Evolutionary conservation across 2,797 vertebrate species (phyloP).

Genomic region (Nannoperca australis): DNA sequence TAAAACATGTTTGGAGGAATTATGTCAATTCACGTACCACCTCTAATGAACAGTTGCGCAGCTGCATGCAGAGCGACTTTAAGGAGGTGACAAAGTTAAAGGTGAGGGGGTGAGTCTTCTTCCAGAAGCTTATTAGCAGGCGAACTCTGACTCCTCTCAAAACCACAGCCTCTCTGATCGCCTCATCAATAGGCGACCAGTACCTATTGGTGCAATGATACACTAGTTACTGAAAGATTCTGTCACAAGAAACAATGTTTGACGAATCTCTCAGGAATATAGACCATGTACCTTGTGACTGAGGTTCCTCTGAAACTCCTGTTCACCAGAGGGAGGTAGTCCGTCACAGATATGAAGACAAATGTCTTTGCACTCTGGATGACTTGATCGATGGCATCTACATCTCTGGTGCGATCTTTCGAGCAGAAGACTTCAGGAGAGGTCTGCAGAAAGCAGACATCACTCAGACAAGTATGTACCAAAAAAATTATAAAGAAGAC

Average conservation of each 20-base stretch:
- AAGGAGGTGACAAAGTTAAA: conserved; percentile 94
- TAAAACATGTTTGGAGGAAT: background rate
- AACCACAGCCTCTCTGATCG: conserved; percentile 91
- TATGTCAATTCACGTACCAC: conserved; percentile 85
- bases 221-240: background rate
- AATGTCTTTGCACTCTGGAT: conserved; percentile 91
- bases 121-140: conserved; percentile 93
- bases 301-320: conserved; percentile 86
- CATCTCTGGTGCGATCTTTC: conserved; percentile 90
- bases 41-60: conserved; percentile 91
- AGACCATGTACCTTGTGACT: conserved; percentile 67
- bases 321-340: conserved; percentile 91
- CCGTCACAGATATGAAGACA: conserved; percentile 91
- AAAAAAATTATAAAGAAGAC: background rate
- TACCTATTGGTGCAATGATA: conserved; percentile 80
- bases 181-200: conserved; percentile 92
- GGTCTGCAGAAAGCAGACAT: conserved; percentile 82
- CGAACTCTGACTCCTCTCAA: conserved; percentile 91
- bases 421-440: conserved; percentile 93
- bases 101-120: conserved; percentile 91
- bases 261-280: background rate
- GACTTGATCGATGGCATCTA: conserved; percentile 92
- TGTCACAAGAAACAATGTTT: background rate
- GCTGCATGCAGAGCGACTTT: conserved; percentile 90
- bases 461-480: conserved; percentile 1